phyloP scores from a whole-genome alignment of 2,113 vertebrate genomes.

The Suricata suricatta region DNA sequence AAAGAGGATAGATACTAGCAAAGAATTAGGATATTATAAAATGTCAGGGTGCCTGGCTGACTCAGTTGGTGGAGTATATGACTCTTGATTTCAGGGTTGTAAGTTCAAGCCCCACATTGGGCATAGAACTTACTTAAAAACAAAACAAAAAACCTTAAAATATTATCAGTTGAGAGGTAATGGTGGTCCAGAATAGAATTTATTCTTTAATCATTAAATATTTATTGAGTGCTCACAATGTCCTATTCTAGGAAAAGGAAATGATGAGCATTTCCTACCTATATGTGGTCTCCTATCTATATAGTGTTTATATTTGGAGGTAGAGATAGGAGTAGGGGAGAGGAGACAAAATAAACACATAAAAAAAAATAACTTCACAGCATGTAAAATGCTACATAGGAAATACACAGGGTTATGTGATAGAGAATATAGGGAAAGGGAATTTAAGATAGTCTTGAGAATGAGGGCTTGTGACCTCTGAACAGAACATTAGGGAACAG shows the following conservation, averaged over 20 bases:
- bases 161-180: background rate
- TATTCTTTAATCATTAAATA: background rate
- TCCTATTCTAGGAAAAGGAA: slow-evolving; percentile 6
- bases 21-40: background rate
- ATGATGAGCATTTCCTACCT: background rate
- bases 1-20: background rate
- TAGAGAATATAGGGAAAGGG: background rate
- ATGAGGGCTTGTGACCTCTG: background rate
- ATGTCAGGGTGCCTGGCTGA: background rate
- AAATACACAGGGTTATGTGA: background rate
- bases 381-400: background rate
- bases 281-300: background rate
- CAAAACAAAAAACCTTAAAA: background rate
- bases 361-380: background rate
- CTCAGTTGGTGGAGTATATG: background rate
- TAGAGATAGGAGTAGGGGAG: background rate
- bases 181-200: slow-evolving; percentile 11
- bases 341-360: background rate
- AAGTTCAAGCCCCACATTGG: background rate
- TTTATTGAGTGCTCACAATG: background rate
- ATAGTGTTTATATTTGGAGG: background rate
- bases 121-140: background rate
- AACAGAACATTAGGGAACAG: background rate
- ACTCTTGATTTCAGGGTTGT: background rate
- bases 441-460: background rate